Evolutionary conservation across 1,140 invertebrate genomes (phyloP), one percentile per base, ranked within the genome.

Genomic region (Heliconius congener): DNA sequence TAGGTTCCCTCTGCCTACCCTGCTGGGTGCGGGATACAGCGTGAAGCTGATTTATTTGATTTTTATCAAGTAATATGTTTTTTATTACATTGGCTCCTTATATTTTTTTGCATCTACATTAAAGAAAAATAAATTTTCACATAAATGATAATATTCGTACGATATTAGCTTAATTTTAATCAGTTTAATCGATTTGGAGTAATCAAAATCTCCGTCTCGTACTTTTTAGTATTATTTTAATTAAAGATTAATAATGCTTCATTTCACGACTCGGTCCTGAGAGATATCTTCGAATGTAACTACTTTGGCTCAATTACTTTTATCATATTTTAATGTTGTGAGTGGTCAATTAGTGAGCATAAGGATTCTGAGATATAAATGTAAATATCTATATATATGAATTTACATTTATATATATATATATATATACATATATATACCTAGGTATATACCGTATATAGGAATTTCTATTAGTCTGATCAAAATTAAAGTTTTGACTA

Each of bases 161-260:
- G 60, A 66, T 66, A 27, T 66, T 2, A 6, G 27, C 60, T 66
- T 66, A 66, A 66, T 66, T 66, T 66, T 60, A 60, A 60, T 60
- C 55, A 23, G 60, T 3, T 66, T 66, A 27, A 66, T 66, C 27
- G 60, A 30, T 66, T 30, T 66, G 27, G 23, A 27, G 55, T 23
- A 60, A 66, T 30, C 60, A 66, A 60, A 60, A 60, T 8, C n/a
- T 5, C 27, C 60, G 60, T 66, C 60, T 27, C 5, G 13, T 66
- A 66, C 23, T 66, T 66, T 30, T 66, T 27, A 30, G 13, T 66
- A 66, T 30, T 23, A 5, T 30, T 66, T 66, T 66, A 66, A 66
- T 66, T 66, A 66, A 66, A 66, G 3, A 27, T 66, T 19, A 19
- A 57, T 66, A 66, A 66, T 66, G 60, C 60, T 66, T 66, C 9